Conservation (phyloP, 1,140 invertebrate species). For the Hylaeus volcanicus region DNA sequence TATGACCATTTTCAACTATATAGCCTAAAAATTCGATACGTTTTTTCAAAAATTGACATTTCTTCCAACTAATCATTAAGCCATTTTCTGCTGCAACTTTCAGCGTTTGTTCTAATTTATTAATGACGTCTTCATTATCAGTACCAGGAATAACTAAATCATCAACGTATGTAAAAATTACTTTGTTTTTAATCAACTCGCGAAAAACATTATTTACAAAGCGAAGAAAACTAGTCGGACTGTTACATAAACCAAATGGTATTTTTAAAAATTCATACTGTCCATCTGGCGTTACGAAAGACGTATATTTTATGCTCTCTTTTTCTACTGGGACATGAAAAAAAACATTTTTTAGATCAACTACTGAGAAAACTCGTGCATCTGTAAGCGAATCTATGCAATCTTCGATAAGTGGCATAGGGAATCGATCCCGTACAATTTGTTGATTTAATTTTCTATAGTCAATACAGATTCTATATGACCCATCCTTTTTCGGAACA, state of each 20-base stretch:
- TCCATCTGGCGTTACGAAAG: neutral
- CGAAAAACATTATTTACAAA: neutral
- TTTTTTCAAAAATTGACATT: neutral
- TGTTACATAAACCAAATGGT: constrained; percentile 16
- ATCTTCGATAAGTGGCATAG: constrained; percentile 25
- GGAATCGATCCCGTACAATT: constrained; percentile 2
- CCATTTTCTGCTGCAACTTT: neutral
- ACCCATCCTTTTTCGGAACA: constrained; percentile 31
- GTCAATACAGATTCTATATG: constrained; percentile 14
- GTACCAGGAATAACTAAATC: constrained; percentile 1
- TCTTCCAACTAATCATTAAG: neutral
- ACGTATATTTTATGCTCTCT: constrained; percentile 7
- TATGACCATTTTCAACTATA: neutral
- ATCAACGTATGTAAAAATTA: neutral
- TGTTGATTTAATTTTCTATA: constrained; percentile 26
- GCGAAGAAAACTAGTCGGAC: neutral
- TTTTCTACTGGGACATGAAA: neutral
- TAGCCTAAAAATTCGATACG: constrained; percentile 9
- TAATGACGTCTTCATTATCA: neutral
- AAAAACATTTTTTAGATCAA: constrained; percentile 6
- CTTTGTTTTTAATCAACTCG: neutral
- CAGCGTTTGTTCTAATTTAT: neutral
- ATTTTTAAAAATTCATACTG: constrained; percentile 13
- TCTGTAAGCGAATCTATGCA: constrained; percentile 9
- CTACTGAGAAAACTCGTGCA: constrained; percentile 9